Evolutionary conservation across 2,113 vertebrate species (phyloP).

Genomic region (Phalacrocorax carbo): DNA sequence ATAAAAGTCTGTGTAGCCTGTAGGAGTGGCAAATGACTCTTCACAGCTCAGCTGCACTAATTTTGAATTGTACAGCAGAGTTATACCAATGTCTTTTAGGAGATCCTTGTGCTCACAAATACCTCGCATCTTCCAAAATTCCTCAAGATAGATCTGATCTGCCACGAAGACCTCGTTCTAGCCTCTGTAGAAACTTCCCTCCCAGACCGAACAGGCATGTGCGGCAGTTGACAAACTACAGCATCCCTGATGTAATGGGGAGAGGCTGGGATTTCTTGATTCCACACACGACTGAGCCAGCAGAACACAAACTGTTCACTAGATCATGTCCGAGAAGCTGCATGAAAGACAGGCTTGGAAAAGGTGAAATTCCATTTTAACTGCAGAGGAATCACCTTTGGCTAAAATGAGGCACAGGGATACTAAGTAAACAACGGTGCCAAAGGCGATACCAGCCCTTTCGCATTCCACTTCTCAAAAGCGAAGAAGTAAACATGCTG

Average conservation of each 20-base stretch:
- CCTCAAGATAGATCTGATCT: background rate
- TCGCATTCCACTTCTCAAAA: background rate
- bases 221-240: background rate
- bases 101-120: background rate
- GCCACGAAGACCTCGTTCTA: background rate
- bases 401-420: background rate
- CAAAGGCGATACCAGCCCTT: background rate
- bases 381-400: background rate
- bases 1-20: background rate
- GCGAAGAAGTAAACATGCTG: background rate
- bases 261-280: background rate
- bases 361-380: background rate
- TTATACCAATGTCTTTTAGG: background rate
- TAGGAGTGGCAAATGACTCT: background rate
- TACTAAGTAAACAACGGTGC: background rate
- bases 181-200: background rate
- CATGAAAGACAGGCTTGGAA: background rate
- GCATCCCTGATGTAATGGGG: background rate
- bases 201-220: background rate
- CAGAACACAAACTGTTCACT: background rate
- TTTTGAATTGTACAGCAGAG: background rate
- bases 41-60: background rate
- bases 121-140: background rate
- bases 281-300: accelerated
- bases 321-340: background rate